Conservation (phyloP, 2,888 invertebrate genomes). For the Punctoribates punctum region DNA sequence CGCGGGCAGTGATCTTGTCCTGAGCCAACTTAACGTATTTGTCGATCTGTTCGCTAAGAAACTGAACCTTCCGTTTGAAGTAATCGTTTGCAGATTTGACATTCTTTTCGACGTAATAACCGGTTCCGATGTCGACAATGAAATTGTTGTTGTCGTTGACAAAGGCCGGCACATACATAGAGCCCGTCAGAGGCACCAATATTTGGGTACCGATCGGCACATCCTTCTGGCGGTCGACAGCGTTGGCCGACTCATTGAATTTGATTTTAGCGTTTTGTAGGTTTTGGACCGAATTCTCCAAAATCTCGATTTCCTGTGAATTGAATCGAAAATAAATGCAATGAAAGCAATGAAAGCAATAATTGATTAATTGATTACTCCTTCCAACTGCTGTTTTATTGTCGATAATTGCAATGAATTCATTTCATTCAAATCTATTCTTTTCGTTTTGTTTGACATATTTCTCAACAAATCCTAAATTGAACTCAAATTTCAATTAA, state of each 20-base stretch:
- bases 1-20: constrained; percentile 65
- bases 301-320: constrained; percentile 68
- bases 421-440: constrained; percentile 75
- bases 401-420: constrained; percentile 75
- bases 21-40: constrained; percentile 77
- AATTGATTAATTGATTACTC: constrained; percentile 58
- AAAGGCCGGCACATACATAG: constrained; percentile 93
- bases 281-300: constrained; percentile 83
- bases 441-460: constrained; percentile 55
- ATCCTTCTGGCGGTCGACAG: constrained; percentile 63
- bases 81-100: constrained; percentile 80
- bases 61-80: constrained; percentile 83
- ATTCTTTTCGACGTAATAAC: constrained; percentile 90
- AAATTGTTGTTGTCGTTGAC: constrained; percentile 79
- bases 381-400: constrained; percentile 80
- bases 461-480: not conserved
- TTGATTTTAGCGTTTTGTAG: constrained; percentile 62
- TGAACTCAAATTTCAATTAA: not conserved
- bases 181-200: constrained; percentile 88
- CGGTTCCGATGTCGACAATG: constrained; percentile 92
- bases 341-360: not conserved
- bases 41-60: constrained; percentile 89
- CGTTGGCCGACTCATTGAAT: constrained; percentile 47
- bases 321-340: not conserved
- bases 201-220: constrained; percentile 75